Conservation (phyloP, 2,888 invertebrate species). For the Ectemnius continuus region DNA sequence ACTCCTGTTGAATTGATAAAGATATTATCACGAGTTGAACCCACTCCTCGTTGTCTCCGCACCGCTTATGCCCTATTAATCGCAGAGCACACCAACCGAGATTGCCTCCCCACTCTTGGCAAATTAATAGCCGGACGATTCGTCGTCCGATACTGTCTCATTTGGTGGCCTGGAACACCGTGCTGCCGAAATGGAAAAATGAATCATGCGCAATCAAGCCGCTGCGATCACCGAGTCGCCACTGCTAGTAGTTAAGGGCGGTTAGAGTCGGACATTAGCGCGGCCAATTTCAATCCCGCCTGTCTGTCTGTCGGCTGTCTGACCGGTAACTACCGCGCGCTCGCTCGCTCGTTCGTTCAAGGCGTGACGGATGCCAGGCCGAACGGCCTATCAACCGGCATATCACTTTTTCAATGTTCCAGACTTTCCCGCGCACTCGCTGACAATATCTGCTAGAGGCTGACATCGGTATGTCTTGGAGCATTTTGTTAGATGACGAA, state of each 20-base stretch:
- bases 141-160: neutral
- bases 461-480: neutral
- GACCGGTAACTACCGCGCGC: no score
- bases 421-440: no score
- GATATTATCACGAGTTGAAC: constrained; percentile 30
- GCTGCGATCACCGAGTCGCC: neutral
- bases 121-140: constrained; percentile 2
- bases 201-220: neutral
- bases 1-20: constrained; percentile 22
- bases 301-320: constrained; percentile 29
- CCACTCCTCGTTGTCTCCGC: neutral
- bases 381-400: no score
- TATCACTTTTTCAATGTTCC: no score
- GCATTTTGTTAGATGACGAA: neutral
- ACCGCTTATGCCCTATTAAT: constrained; percentile 16
- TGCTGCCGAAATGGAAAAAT: neutral
- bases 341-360: no score
- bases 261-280: constrained; percentile 42
- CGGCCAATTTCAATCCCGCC: constrained; percentile 11
- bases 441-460: no score
- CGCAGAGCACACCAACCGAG: neutral
- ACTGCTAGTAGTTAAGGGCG: constrained; percentile 44
- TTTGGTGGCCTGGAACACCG: neutral
- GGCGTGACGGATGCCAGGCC: no score
- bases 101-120: constrained; percentile 11